Evolutionary conservation across 1,140 invertebrate genomes (phyloP).

Genomic region (Mycetomoellerius zeteki): DNA sequence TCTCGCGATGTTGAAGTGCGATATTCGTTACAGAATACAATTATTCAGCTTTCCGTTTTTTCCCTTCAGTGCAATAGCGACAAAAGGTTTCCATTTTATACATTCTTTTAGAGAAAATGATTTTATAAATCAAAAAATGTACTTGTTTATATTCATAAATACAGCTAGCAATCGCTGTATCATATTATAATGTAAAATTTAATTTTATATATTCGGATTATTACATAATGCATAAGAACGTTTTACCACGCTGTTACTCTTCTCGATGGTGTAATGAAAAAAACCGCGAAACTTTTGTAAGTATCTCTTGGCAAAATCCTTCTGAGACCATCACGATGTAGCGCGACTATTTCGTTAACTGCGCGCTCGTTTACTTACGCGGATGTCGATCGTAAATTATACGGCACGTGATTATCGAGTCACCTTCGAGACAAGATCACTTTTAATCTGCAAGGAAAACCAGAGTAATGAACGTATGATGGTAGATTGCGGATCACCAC

Average conservation of each 20-base stretch:
- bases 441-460: constrained; percentile 32
- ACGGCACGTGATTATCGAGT: background rate
- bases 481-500: background rate
- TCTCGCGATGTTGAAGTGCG: constrained; percentile 50
- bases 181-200: background rate
- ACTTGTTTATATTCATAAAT: background rate
- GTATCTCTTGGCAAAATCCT: background rate
- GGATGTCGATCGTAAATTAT: constrained; percentile 47
- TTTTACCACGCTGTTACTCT: background rate
- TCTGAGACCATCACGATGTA: background rate
- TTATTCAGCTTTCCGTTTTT: background rate
- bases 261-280: background rate
- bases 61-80: background rate
- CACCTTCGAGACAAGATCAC: constrained; percentile 7
- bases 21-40: constrained; percentile 24
- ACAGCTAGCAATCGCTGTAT: background rate
- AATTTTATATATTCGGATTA: background rate
- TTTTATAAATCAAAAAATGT: background rate
- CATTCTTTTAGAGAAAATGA: background rate
- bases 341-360: constrained; percentile 18
- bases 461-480: background rate
- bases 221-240: background rate
- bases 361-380: background rate
- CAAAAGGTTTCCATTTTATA: background rate
- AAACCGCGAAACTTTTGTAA: background rate